Percentiles rank a stretch among this genome's conserved stretches.
Conservation (phyloP, 2,797 vertebrate species). For the Oreochromis mossambicus region DNA sequence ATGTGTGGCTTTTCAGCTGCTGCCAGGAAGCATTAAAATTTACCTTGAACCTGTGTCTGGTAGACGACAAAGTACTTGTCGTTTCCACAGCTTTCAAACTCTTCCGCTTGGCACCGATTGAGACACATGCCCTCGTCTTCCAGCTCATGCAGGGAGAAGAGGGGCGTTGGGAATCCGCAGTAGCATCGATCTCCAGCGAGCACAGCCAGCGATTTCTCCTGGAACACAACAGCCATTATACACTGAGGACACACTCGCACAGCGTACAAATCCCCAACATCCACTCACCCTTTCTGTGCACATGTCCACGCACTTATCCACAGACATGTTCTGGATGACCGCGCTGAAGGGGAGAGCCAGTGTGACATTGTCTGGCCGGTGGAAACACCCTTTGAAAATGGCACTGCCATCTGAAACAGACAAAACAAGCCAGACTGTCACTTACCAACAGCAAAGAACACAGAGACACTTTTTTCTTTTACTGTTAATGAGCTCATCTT, state of each 20-base stretch:
- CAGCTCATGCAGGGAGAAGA: slow-evolving; percentile 88
- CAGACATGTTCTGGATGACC: slow-evolving; percentile 91
- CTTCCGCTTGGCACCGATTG: slow-evolving; percentile 84
- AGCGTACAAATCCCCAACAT: background rate
- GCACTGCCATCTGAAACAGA: slow-evolving; percentile 87
- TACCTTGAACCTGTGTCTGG: slow-evolving; percentile 98
- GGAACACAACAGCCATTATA: slow-evolving; percentile 21
- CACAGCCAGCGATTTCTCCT: slow-evolving; percentile 91
- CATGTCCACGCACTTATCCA: slow-evolving; percentile 94
- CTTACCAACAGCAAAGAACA: background rate
- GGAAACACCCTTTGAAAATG: slow-evolving; percentile 94
- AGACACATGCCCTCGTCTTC: slow-evolving; percentile 91
- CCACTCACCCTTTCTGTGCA: slow-evolving; percentile 89
- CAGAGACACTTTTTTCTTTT: background rate
- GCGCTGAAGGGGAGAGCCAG: slow-evolving; percentile 83
- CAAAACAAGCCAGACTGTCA: slow-evolving; percentile 11
- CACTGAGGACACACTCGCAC: background rate
- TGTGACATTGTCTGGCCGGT: slow-evolving; percentile 83
- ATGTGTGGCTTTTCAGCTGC: background rate
- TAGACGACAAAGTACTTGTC: slow-evolving; percentile 89
- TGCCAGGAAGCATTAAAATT: background rate
- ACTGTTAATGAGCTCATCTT: slow-evolving; percentile 10
- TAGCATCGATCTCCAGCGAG: slow-evolving; percentile 84
- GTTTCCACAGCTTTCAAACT: slow-evolving; percentile 93
- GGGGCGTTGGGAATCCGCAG: slow-evolving; percentile 90